Percentiles rank a stretch among this genome's conserved stretches.
These are phyloP conservation scores for Griposia aprilina DNA, from an alignment of 2,888 invertebrate species.

Conservation along the genomic window DNA sequence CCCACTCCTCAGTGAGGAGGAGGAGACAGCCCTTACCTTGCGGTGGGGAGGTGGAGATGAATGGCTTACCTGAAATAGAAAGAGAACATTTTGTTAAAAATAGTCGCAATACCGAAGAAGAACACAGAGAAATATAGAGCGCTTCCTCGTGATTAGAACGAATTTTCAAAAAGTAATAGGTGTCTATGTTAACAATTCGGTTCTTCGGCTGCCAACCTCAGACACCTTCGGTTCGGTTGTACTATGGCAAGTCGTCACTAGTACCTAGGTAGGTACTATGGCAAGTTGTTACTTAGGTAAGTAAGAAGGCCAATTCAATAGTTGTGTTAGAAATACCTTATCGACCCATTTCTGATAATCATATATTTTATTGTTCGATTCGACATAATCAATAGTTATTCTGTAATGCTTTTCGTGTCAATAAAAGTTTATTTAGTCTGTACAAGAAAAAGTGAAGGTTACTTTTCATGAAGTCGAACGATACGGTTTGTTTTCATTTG, in stretches of 20 bases:
- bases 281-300: neutral
- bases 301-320: neutral
- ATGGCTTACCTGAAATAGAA: constrained; percentile 53
- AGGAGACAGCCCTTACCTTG: constrained; percentile 10
- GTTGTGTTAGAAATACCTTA: neutral
- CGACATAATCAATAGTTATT: neutral
- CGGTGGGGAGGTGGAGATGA: neutral
- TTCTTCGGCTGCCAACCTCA: neutral
- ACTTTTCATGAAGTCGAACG: neutral
- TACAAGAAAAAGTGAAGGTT: neutral
- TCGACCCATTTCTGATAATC: neutral
- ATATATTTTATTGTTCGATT: neutral
- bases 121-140: neutral
- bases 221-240: too few relatives aligned
- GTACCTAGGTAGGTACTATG: neutral
- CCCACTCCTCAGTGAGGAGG: neutral
- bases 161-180: neutral
- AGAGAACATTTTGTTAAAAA: constrained; percentile 30
- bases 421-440: neutral
- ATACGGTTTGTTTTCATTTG: neutral
- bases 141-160: neutral
- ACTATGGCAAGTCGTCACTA: too few relatives aligned
- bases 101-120: neutral
- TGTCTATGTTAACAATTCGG: neutral
- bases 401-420: neutral